Conservation (phyloP, 2,888 invertebrate species). For the Caenorhabditis sinica region DNA sequence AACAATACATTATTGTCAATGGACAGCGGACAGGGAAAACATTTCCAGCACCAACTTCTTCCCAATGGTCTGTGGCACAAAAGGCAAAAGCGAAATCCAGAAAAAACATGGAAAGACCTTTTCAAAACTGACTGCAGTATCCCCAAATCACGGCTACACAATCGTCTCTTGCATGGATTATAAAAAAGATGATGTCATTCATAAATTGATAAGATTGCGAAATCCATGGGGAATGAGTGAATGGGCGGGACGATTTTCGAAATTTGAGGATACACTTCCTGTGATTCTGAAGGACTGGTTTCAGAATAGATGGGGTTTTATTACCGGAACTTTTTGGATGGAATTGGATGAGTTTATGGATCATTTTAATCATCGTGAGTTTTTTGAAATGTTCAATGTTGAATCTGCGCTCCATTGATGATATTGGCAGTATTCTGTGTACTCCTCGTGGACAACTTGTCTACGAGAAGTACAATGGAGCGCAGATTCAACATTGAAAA, state of each 20-base stretch:
- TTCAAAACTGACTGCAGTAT: not conserved
- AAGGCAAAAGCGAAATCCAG: not conserved
- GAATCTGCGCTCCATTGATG: too few relatives aligned
- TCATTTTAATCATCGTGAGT: not conserved
- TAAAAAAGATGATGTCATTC: not conserved
- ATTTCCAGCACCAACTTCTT: not conserved
- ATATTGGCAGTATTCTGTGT: too few relatives aligned
- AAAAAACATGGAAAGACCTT: too few relatives aligned
- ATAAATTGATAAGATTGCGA: not conserved
- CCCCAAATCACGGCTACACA: not conserved
- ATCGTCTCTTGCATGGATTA: not conserved
- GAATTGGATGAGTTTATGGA: not conserved
- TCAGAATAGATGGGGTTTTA: not conserved
- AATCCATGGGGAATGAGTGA: constrained; percentile 5
- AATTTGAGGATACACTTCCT: not conserved
- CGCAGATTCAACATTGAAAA: not conserved
- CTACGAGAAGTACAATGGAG: not conserved
- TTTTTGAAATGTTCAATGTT: not conserved
- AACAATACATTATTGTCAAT: too few relatives aligned
- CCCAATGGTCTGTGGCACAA: not conserved
- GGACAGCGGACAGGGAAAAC: too few relatives aligned
- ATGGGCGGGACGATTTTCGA: not conserved
- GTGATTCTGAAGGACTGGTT: not conserved
- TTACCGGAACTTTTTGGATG: constrained; percentile 7
- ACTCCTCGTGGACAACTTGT: too few relatives aligned